Conservation (phyloP, 2,888 invertebrate genomes). For the Synanthedon myopaeformis region DNA sequence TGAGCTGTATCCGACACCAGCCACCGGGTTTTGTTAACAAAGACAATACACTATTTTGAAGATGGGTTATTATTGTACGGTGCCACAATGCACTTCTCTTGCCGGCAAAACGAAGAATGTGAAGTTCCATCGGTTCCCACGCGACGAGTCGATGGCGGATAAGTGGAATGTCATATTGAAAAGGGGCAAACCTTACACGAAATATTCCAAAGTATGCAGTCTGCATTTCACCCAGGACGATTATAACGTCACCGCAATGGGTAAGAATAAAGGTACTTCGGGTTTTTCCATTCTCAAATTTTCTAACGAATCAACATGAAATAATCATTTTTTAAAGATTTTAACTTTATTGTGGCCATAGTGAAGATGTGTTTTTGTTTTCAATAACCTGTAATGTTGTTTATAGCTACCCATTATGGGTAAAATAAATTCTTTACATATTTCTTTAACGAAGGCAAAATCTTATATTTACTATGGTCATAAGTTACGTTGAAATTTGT, state of each 20-base stretch:
- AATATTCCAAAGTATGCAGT: slow-evolving; percentile 66
- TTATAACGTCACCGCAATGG: slow-evolving; percentile 66
- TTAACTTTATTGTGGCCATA: slow-evolving; percentile 7
- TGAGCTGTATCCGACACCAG: slow-evolving; percentile 10
- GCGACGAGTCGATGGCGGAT: slow-evolving; percentile 47
- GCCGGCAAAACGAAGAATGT: slow-evolving; percentile 69
- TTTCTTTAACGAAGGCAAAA: too few relatives aligned
- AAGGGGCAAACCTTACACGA: slow-evolving; percentile 62
- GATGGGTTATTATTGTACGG: slow-evolving; percentile 68
- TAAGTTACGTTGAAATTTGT: too few relatives aligned
- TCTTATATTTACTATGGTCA: too few relatives aligned
- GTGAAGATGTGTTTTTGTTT: not conserved
- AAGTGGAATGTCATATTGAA: slow-evolving; percentile 59
- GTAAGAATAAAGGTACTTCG: slow-evolving; percentile 63
- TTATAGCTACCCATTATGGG: too few relatives aligned
- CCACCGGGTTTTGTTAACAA: slow-evolving; percentile 14
- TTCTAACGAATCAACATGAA: slow-evolving; percentile 3
- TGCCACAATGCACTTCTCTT: slow-evolving; percentile 65
- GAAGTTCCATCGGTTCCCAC: slow-evolving; percentile 63
- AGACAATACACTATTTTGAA: slow-evolving; percentile 11
- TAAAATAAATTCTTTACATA: too few relatives aligned
- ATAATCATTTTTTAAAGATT: slow-evolving; percentile 18
- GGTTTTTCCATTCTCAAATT: slow-evolving; percentile 48
- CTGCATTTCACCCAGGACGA: slow-evolving; percentile 59
- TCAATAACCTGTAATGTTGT: too few relatives aligned